These are phyloP conservation scores for Phaedon cochleariae DNA, from an alignment of 2,888 invertebrate species.

Conservation along the genomic window DNA sequence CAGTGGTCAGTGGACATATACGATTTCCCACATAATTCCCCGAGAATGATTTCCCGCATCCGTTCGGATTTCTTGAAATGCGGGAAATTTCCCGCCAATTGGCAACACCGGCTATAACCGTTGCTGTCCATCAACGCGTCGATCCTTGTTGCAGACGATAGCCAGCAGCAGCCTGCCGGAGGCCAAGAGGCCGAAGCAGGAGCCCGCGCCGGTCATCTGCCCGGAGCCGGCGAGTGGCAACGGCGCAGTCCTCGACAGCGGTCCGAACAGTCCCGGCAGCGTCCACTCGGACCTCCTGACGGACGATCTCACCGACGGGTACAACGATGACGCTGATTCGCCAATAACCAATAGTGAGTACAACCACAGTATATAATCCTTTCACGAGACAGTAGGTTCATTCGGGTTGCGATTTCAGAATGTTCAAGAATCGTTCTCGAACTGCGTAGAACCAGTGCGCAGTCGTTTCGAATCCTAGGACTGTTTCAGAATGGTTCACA, in stretches of 20 bases:
- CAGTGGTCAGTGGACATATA: too few species aligned
- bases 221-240: constrained; percentile 15
- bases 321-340: constrained; percentile 56
- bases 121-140: background rate
- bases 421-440: too few species aligned
- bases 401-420: too few species aligned
- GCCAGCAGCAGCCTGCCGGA: constrained; percentile 55
- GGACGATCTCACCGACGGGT: constrained; percentile 52
- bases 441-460: too few species aligned
- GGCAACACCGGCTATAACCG: too few species aligned
- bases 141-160: background rate
- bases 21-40: too few species aligned
- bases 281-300: constrained; percentile 54
- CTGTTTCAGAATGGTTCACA: too few species aligned
- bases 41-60: too few species aligned
- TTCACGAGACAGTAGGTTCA: too few species aligned
- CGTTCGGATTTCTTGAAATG: too few species aligned
- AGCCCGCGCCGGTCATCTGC: constrained; percentile 38
- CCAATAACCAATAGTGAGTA: constrained; percentile 56
- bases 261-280: constrained; percentile 64
- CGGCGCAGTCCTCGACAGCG: constrained; percentile 54
- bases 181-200: constrained; percentile 48
- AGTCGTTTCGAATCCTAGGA: too few species aligned
- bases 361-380: background rate
- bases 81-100: too few species aligned